Percentiles rank a stretch among this genome's conserved stretches.
These are phyloP conservation scores for Drosophila rufa DNA, from an alignment of 1,140 invertebrate genomes.

Conservation along the genomic window DNA sequence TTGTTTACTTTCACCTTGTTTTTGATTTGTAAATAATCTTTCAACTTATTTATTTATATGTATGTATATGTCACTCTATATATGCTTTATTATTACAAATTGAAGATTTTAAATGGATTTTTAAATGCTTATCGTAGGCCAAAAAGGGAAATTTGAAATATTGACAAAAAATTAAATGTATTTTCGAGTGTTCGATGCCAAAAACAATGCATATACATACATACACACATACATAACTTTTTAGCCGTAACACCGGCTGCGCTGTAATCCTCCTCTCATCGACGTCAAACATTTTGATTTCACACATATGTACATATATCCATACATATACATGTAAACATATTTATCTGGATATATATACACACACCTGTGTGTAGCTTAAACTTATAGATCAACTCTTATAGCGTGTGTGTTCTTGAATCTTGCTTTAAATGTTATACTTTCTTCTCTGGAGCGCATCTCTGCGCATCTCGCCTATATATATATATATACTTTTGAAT, in stretches of 20 bases:
- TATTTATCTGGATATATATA: slow-evolving; percentile 67
- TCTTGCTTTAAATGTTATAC: slow-evolving; percentile 62
- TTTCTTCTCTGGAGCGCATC: slow-evolving; percentile 49
- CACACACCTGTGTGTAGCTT: slow-evolving; percentile 58
- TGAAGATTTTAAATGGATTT: slow-evolving; percentile 2
- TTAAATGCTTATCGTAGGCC: slow-evolving; percentile 15
- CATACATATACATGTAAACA: slow-evolving; percentile 37
- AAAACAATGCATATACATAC: slow-evolving; percentile 50
- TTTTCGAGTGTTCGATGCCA: slow-evolving; percentile 14
- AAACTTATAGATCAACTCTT: slow-evolving; percentile 78
- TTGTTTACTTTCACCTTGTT: slow-evolving; percentile 83
- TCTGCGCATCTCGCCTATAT: slow-evolving; percentile 34
- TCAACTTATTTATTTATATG: slow-evolving; percentile 42
- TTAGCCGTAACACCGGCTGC: slow-evolving; percentile 67
- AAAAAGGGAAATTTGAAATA: slow-evolving; percentile 5
- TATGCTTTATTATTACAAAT: slow-evolving; percentile 14
- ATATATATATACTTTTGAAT: slow-evolving; percentile 62
- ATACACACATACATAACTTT: slow-evolving; percentile 46
- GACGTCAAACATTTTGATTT: slow-evolving; percentile 53
- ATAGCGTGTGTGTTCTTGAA: slow-evolving; percentile 66
- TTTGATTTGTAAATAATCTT: slow-evolving; percentile 63
- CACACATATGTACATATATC: slow-evolving; percentile 30
- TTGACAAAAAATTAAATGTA: slow-evolving; percentile 5
- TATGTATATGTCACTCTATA: slow-evolving; percentile 40
- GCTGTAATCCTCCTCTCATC: slow-evolving; percentile 64